Percentiles rank a stretch among this genome's conserved stretches.
Conservation (phyloP, 2,888 invertebrate genomes). For the Oscheius sp. region DNA sequence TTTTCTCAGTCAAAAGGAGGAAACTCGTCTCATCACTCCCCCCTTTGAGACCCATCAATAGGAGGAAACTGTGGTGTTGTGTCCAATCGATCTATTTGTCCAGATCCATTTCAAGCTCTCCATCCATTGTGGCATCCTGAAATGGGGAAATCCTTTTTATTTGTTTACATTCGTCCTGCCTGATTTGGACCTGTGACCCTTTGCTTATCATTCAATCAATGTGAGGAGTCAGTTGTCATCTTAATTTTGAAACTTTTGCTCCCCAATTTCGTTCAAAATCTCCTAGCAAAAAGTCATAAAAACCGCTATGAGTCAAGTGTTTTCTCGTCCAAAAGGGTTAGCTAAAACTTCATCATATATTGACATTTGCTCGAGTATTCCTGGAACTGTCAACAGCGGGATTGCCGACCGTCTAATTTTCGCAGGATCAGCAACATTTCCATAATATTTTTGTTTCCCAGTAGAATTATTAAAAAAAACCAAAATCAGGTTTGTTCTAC, state of each 20-base stretch:
- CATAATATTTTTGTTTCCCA: too few relatives aligned
- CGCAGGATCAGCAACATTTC: too few relatives aligned
- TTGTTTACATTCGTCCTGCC: background rate
- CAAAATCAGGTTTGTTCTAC: too few relatives aligned
- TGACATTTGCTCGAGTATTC: too few relatives aligned
- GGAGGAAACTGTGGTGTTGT: background rate
- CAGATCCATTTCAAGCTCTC: conserved; percentile 1
- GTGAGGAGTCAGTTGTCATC: background rate
- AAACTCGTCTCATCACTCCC: background rate
- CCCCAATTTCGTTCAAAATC: background rate
- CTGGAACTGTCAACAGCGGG: too few relatives aligned
- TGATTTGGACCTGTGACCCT: conserved; percentile 4
- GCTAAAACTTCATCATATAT: too few relatives aligned
- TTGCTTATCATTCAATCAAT: conserved; percentile 19
- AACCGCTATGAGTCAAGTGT: too few relatives aligned
- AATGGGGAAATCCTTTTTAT: background rate
- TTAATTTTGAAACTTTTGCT: background rate
- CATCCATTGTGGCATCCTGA: background rate
- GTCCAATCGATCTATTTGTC: conserved; percentile 10
- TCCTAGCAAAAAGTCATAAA: too few relatives aligned
- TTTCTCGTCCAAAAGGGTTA: too few relatives aligned
- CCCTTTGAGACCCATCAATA: too few relatives aligned
- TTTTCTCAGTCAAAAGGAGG: background rate
- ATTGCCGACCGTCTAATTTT: too few relatives aligned
- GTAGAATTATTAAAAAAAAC: too few relatives aligned